Conservation (phyloP, 2,113 vertebrate genomes). For the Procavia capensis region DNA sequence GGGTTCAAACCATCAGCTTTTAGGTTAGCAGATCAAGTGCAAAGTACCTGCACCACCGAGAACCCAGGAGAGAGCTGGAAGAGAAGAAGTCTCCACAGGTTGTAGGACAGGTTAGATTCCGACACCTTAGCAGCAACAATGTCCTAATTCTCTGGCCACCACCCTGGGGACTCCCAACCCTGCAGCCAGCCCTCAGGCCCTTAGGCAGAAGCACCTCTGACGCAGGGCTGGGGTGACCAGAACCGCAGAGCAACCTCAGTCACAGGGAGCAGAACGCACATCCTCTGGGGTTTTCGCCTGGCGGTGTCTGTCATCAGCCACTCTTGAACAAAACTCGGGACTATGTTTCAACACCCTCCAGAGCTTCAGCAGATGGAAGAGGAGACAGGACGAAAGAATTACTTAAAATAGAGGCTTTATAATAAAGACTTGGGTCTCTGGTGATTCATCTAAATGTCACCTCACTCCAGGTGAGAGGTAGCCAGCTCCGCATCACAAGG, state of each 20-base stretch:
- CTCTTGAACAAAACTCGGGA: neutral
- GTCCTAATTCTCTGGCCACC: neutral
- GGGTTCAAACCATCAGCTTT: too few species aligned
- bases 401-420: neutral
- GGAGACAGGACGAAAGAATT: neutral
- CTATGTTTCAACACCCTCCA: neutral
- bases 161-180: neutral
- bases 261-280: neutral
- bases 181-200: neutral
- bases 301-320: neutral
- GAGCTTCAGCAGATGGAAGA: neutral
- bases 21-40: too few species aligned
- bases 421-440: constrained; percentile 26
- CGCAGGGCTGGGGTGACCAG: accelerated
- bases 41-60: too few species aligned
- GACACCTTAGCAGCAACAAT: neutral
- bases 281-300: neutral
- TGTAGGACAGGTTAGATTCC: neutral
- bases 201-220: neutral
- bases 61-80: neutral
- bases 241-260: too few species aligned
- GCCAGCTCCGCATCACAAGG: constrained; percentile 40
- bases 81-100: neutral
- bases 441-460: constrained; percentile 18
- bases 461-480: neutral